Percentiles rank a stretch among this genome's conserved stretches.
Evolutionary conservation across 1,140 invertebrate species (phyloP).

Genomic region (Diprion similis): DNA sequence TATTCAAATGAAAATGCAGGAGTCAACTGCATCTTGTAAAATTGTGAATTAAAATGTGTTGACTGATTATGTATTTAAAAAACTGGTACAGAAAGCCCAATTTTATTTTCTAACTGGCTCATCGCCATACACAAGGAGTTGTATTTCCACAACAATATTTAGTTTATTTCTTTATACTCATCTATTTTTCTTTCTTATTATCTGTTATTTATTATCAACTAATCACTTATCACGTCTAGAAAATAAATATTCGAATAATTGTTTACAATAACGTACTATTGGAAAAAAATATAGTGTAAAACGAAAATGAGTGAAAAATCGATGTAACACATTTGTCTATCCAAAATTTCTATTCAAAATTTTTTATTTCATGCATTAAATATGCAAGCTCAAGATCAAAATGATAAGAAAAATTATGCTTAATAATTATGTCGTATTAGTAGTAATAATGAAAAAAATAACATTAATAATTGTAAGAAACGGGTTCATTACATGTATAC

Average conservation of each 20-base stretch:
- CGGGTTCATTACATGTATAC: not conserved
- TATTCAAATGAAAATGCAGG: too few relatives aligned
- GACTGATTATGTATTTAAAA: not conserved
- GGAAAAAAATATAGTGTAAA: too few relatives aligned
- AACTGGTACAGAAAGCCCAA: not conserved
- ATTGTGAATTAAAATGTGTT: too few relatives aligned
- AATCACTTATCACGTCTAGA: not conserved
- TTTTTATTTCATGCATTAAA: too few relatives aligned
- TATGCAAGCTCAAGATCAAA: too few relatives aligned
- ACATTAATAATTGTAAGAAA: not conserved
- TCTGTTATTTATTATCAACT: not conserved
- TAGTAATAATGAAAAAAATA: not conserved
- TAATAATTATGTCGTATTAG: not conserved
- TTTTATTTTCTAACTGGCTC: not conserved
- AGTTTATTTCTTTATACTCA: not conserved
- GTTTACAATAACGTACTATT: too few relatives aligned
- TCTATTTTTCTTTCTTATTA: not conserved
- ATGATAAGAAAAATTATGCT: not conserved
- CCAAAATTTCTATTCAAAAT: too few relatives aligned
- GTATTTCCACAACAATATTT: not conserved
- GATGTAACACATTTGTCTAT: too few relatives aligned
- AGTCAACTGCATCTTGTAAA: too few relatives aligned
- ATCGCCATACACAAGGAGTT: conserved; percentile 2
- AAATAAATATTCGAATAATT: not conserved
- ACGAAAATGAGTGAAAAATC: too few relatives aligned